Evolutionary conservation across 2,113 vertebrate species (phyloP).

Genomic region (Gracilinanus agilis): DNA sequence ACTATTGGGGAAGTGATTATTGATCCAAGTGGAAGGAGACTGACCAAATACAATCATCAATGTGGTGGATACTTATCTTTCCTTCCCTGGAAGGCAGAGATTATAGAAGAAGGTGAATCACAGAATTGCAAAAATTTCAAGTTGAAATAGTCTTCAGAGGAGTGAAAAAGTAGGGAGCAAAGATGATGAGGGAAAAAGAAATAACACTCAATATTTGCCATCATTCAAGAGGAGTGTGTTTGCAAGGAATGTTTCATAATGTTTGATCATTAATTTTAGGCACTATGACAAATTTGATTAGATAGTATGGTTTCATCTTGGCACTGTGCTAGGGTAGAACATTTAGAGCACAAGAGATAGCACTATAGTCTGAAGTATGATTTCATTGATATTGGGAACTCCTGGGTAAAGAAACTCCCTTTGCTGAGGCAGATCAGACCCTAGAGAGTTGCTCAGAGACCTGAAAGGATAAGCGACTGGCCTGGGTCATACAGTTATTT

Average conservation of each 20-base stretch:
- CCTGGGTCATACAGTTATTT: not conserved
- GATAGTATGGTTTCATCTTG: not conserved
- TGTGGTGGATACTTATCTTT: not conserved
- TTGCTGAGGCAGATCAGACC: not conserved
- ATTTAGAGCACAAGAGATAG: not conserved
- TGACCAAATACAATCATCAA: not conserved
- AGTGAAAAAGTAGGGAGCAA: not conserved
- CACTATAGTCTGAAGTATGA: not conserved
- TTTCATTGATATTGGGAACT: not conserved
- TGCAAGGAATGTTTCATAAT: not conserved
- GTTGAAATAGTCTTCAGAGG: not conserved
- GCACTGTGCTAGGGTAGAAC: not conserved
- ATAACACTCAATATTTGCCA: not conserved
- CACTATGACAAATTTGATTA: not conserved
- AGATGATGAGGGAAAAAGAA: not conserved
- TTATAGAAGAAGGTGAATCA: not conserved
- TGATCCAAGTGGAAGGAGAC: not conserved
- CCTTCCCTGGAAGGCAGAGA: not conserved
- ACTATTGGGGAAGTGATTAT: not conserved
- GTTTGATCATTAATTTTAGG: not conserved
- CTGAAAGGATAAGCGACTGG: not conserved
- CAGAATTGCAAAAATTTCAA: not conserved
- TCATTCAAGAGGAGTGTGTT: not conserved
- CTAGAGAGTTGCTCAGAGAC: not conserved
- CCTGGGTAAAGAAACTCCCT: not conserved